Percentiles rank a stretch among this genome's conserved stretches.
phyloP scores from a whole-genome alignment of 2,797 vertebrate species.

The Percopsis omiscomaycus region DNA sequence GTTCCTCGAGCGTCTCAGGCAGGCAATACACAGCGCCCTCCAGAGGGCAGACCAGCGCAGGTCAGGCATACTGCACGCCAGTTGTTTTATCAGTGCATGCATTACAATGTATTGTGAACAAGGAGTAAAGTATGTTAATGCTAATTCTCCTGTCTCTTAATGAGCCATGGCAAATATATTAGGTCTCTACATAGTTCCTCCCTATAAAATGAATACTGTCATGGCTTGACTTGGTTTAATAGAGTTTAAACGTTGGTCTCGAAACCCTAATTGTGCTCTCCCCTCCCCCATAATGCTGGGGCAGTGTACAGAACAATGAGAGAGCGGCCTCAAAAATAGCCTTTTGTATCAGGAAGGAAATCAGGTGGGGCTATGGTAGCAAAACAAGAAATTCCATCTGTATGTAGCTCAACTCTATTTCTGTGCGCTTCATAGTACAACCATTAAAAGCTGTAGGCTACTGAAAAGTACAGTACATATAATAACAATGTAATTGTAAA shows the following conservation, averaged over 20 bases:
- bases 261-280: background rate
- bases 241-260: background rate
- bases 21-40: conserved; percentile 75
- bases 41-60: conserved; percentile 57
- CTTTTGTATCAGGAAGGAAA: conserved; percentile 57
- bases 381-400: background rate
- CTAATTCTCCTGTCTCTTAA: too few species aligned
- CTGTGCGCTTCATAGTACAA: too few species aligned
- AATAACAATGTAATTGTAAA: background rate
- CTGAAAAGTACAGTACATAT: too few species aligned
- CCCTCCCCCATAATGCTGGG: conserved; percentile 4
- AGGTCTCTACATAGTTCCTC: background rate
- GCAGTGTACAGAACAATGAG: background rate
- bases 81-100: background rate
- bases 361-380: conserved; percentile 47
- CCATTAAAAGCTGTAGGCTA: too few species aligned
- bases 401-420: too few species aligned
- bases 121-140: background rate
- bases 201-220: background rate
- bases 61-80: conserved; percentile 43
- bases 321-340: conserved; percentile 40
- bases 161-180: background rate
- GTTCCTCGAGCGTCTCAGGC: conserved; percentile 78
- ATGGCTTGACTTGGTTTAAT: background rate
- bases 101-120: background rate